Conservation (phyloP, 2,113 vertebrate genomes). For the Tragulus kanchil region DNA sequence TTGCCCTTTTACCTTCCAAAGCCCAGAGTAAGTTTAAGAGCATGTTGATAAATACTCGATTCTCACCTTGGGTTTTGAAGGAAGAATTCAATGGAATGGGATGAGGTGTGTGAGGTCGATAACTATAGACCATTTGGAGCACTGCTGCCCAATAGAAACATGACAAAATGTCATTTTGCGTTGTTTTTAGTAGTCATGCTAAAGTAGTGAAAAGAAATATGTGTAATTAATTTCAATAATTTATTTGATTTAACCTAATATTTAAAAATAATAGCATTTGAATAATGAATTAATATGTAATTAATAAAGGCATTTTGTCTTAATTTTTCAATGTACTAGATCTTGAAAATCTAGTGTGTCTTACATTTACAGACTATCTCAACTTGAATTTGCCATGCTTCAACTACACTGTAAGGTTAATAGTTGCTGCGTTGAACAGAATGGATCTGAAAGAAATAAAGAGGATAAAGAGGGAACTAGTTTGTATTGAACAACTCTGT, state of each 20-base stretch:
- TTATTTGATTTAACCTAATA: neutral
- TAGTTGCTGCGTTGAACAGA: neutral
- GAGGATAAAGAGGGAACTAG: neutral
- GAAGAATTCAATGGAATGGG: neutral
- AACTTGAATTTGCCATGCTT: neutral
- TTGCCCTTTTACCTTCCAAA: slow-evolving; percentile 51
- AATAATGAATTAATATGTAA: too few relatives aligned
- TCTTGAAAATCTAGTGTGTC: neutral
- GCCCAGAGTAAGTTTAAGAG: neutral
- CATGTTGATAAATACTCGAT: neutral
- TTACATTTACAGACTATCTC: neutral
- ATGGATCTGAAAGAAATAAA: neutral
- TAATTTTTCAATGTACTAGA: neutral
- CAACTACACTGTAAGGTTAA: neutral
- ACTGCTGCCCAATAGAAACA: neutral
- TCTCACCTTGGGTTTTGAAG: neutral
- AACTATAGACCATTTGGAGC: too few relatives aligned
- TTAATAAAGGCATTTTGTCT: neutral
- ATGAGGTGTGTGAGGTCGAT: neutral
- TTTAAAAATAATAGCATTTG: neutral
- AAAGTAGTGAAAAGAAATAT: slow-evolving; percentile 9
- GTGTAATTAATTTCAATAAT: neutral
- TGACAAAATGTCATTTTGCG: neutral
- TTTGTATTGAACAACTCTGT: neutral
- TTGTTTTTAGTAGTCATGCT: neutral